phyloP scores from a whole-genome alignment of 2,113 vertebrate species.

The Panthera uncia region DNA sequence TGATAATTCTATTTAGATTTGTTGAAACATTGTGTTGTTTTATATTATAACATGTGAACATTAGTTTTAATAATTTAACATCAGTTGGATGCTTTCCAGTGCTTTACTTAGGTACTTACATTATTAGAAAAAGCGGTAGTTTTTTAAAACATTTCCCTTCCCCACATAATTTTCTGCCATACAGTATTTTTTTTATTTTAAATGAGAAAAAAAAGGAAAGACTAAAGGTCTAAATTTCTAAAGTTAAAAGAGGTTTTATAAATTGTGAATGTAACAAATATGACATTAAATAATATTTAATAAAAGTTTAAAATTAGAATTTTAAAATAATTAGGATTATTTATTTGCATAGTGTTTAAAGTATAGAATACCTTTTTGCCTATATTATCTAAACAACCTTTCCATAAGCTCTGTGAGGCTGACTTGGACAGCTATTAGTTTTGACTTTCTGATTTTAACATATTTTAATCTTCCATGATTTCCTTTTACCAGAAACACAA shows the following conservation, averaged over 20 bases:
- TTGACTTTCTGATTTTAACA: constrained; percentile 10
- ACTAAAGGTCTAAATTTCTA: neutral
- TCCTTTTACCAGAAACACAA: neutral
- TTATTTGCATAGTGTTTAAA: neutral
- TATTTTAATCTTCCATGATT: neutral
- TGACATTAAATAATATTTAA: neutral
- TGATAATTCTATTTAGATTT: constrained; percentile 14
- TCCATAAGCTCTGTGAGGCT: neutral
- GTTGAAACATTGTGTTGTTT: neutral
- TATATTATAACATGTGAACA: neutral
- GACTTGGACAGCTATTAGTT: neutral
- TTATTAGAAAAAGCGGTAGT: neutral
- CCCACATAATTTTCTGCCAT: neutral
- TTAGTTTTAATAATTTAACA: constrained; percentile 16
- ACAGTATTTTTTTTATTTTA: neutral
- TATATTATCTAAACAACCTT: neutral
- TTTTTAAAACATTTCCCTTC: neutral
- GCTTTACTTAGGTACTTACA: neutral
- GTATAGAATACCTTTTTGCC: neutral
- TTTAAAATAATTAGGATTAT: neutral
- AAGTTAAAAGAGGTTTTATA: neutral
- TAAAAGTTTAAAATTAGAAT: neutral
- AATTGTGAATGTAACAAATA: neutral
- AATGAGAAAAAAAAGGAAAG: neutral
- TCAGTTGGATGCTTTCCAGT: constrained; percentile 35